A percentile compares a stretch with the other conserved stretches of the same genome.
Conservation (phyloP, 2,797 vertebrate genomes). For the Eutrigla gurnardus region DNA sequence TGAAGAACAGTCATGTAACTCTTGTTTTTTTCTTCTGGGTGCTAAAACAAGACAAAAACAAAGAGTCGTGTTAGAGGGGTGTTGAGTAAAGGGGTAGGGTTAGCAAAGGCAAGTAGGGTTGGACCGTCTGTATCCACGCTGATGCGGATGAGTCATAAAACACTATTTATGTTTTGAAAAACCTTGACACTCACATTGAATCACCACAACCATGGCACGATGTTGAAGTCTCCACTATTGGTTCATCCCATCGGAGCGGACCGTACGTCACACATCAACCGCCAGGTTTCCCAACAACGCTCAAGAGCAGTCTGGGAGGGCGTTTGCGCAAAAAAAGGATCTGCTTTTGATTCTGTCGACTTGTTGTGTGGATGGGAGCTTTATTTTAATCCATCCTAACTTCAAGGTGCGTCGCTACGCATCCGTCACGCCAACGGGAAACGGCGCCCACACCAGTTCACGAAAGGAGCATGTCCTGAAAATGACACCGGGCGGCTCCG, state of each 20-base stretch:
- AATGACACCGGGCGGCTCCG: not conserved
- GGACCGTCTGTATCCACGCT: not conserved
- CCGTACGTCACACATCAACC: conserved; percentile 6
- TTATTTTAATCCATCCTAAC: not conserved
- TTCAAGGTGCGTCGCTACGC: not conserved
- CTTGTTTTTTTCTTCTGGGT: not conserved
- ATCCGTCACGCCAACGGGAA: not conserved
- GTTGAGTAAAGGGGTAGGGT: not conserved
- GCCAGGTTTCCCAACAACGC: not conserved
- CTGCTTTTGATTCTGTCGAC: not conserved
- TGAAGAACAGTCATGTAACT: not conserved
- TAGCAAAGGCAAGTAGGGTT: conserved; percentile 1
- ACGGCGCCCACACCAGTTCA: not conserved
- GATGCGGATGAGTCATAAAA: conserved; percentile 13
- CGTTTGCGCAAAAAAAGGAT: not conserved
- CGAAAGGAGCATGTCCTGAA: not conserved
- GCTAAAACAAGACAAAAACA: not conserved
- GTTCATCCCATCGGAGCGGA: conserved; percentile 18
- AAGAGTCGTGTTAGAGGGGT: too few relatives aligned
- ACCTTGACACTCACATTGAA: not conserved
- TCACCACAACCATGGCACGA: conserved; percentile 6
- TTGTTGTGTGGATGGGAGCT: not conserved
- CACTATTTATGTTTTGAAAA: conserved; percentile 22
- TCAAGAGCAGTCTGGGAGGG: not conserved
- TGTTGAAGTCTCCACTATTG: not conserved